Evolutionary conservation across 2,888 invertebrate genomes (phyloP).

Genomic region (Apodemia hepburni): DNA sequence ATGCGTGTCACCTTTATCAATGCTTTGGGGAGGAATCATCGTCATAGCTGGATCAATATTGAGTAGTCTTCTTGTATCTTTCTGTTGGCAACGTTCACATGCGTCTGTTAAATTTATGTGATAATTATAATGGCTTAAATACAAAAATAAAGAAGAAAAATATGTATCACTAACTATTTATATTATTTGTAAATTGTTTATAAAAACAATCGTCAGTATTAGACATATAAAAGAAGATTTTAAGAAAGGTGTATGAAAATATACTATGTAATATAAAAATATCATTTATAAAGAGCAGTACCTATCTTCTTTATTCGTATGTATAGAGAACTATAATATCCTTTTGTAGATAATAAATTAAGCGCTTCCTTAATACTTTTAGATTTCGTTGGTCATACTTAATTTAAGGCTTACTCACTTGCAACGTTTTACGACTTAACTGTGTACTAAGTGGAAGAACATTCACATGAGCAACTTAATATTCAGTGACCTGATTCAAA

Average conservation of each 20-base stretch:
- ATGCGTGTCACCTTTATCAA: slow-evolving; percentile 83
- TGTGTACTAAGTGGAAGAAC: not conserved
- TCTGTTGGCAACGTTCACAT: slow-evolving; percentile 63
- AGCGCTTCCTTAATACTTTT: slow-evolving; percentile 9
- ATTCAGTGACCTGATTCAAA: no score
- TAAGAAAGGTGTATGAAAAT: not conserved
- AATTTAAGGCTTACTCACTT: not conserved
- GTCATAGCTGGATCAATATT: slow-evolving; percentile 81
- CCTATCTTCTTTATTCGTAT: not conserved
- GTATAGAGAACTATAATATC: not conserved
- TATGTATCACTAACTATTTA: slow-evolving; percentile 10
- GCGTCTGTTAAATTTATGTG: slow-evolving; percentile 54
- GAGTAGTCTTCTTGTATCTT: slow-evolving; percentile 68
- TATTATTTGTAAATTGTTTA: slow-evolving; percentile 4
- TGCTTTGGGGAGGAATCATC: slow-evolving; percentile 81
- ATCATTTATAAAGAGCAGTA: not conserved
- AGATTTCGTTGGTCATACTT: not conserved
- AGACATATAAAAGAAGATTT: slow-evolving; percentile 6
- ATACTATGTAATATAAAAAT: no score
- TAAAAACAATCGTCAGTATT: slow-evolving; percentile 20
- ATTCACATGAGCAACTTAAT: no score
- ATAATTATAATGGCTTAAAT: slow-evolving; percentile 15
- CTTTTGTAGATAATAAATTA: slow-evolving; percentile 15
- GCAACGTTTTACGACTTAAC: not conserved
- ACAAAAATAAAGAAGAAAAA: not conserved